These are phyloP conservation scores for Anoplius nigerrimus DNA, from an alignment of 2,888 invertebrate species.

Conservation along the genomic window DNA sequence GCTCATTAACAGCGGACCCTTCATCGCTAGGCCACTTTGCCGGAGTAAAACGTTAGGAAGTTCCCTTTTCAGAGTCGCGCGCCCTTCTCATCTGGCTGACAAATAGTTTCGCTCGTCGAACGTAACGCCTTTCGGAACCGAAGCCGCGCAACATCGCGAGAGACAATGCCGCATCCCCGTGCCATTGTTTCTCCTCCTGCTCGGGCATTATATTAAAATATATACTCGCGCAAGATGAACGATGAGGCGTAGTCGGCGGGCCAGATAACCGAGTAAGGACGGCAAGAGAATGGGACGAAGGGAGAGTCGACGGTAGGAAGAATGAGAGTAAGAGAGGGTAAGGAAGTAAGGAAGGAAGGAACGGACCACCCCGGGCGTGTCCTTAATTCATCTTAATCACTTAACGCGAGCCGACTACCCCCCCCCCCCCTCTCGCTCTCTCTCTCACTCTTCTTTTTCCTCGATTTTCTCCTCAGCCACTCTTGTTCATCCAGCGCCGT, in stretches of 20 bases:
- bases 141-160: slow-evolving; percentile 11
- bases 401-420: slow-evolving; percentile 31
- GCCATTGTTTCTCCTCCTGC: slow-evolving; percentile 31
- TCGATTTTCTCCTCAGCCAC: neutral
- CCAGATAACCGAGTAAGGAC: too few relatives aligned
- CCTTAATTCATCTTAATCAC: slow-evolving; percentile 47
- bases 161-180: slow-evolving; percentile 24
- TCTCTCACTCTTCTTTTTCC: slow-evolving; percentile 11
- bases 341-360: neutral
- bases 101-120: neutral
- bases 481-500: neutral
- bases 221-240: too few relatives aligned
- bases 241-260: too few relatives aligned
- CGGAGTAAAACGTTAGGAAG: too few relatives aligned
- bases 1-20: too few relatives aligned
- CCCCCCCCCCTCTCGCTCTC: slow-evolving; percentile 8
- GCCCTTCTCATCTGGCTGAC: too few relatives aligned
- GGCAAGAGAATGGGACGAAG: slow-evolving; percentile 3
- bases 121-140: slow-evolving; percentile 17
- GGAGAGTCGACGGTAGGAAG: slow-evolving; percentile 16
- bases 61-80: too few relatives aligned
- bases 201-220: slow-evolving; percentile 27
- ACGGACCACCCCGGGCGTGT: neutral
- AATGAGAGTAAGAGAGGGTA: neutral
- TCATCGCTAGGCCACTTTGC: too few relatives aligned